Base-by-base conservation (phyloP, 2,113 vertebrate species). In the Sebastes fasciatus region DNA sequence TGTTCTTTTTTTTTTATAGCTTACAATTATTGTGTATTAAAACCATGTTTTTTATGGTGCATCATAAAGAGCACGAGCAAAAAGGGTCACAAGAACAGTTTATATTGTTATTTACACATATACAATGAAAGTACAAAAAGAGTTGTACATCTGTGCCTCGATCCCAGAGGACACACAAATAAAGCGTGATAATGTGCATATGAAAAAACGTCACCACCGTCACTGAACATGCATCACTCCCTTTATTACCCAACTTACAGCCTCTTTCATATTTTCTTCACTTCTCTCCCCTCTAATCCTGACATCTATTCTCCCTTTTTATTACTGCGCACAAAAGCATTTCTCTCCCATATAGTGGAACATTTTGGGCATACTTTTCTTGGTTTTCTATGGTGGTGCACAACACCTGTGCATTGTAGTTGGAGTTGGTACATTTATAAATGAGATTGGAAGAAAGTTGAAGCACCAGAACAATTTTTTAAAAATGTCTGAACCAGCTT, bases 21-120 rank as follows among this genome's bases (percentile, higher is more conserved):
- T 87, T 60, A 46, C 69, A 78, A 85, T 80, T 84, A 72, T 61
- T 6, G 63, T 61, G 57, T 14, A 8, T 80, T 70, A 63, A 85
- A 89, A 79, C 7, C 42, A 63, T 76, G 21, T 74, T 77, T 88
- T 85, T 67, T 23, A 70, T 55, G 58, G 42, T 64, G 69, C 55
- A 43, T 51, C 66, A 69, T 70, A 77, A 79, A 79, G 62, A 89
- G 64, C 75, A 81, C 26, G 60, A 73, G 60, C 75, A 85, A 83
- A 86, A 66, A 45, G 80, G n/a, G 72, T 84, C 91, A 93, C 91
- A 91, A 75, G 80, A 88, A 88, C 42, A 65, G 72, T 89, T 89
- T 86, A 87, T 92, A 89, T 79, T 91, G 78, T 92, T 93, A 92
- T 94, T 89, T 91, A 94, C 93, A 93, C 80, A 88, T 94, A 75